Conservation (phyloP, 2,888 invertebrate genomes). For the Ommatoiulus sabulosus region DNA sequence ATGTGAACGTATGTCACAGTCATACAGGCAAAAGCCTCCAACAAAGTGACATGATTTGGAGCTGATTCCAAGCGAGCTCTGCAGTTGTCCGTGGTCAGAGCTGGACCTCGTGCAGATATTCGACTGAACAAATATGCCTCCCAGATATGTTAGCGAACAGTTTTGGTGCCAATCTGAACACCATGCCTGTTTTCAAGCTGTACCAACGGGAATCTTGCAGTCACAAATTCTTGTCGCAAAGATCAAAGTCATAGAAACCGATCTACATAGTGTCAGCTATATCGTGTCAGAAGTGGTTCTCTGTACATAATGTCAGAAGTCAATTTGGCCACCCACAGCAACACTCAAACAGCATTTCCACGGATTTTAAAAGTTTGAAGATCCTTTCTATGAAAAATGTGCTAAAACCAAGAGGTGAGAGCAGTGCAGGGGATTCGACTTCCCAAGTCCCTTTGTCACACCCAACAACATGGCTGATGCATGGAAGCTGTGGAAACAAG, state of each 20-base stretch:
- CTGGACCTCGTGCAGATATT: neutral
- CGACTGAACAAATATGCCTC: neutral
- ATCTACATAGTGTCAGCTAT: too few relatives aligned
- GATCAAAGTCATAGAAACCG: too few relatives aligned
- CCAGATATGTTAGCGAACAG: neutral
- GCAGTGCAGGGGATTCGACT: neutral
- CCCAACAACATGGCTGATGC: neutral
- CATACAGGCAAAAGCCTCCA: too few relatives aligned
- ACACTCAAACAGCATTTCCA: neutral
- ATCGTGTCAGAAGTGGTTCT: too few relatives aligned
- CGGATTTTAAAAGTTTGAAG: neutral
- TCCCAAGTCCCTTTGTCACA: neutral
- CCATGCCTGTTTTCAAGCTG: neutral
- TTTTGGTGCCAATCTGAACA: neutral
- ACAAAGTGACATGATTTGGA: neutral
- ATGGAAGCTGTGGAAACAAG: neutral
- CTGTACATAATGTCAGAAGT: constrained; percentile 2
- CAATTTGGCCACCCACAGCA: neutral
- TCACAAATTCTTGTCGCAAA: too few relatives aligned
- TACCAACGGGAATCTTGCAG: neutral
- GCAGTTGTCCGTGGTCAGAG: neutral
- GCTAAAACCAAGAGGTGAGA: neutral
- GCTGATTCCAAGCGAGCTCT: neutral
- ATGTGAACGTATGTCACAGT: too few relatives aligned
- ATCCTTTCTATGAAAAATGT: neutral